phyloP scores from a whole-genome alignment of 53 echinoderm and acorn worm species.

The Apostichopus leukothele region DNA sequence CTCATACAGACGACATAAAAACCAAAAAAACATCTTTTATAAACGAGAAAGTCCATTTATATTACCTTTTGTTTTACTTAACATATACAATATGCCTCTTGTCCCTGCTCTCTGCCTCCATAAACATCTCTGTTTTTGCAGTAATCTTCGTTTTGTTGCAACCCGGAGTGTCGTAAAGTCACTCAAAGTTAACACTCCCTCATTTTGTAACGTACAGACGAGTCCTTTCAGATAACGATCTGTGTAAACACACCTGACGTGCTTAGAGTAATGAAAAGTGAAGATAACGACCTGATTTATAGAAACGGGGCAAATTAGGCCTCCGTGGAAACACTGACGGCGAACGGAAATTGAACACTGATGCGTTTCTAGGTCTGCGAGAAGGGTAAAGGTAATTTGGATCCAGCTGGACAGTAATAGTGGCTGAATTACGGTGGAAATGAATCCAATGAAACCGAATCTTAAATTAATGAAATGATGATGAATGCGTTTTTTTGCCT shows the following conservation, averaged over 20 bases:
- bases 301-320: conserved; percentile 34
- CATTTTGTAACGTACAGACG: conserved; percentile 1
- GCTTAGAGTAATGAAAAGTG: conserved; percentile 44
- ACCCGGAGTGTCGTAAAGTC: conserved; percentile 31
- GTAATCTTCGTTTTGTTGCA: conserved; percentile 16
- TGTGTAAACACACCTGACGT: conserved; percentile 47
- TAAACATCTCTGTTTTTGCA: background rate
- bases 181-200: background rate
- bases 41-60: no score
- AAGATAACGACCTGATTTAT: conserved; percentile 43
- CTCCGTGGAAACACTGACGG: background rate
- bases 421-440: background rate
- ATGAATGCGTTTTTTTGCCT: background rate
- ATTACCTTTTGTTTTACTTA: background rate
- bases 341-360: background rate
- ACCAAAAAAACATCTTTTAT: no score
- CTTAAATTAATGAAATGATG: background rate
- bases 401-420: background rate
- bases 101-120: background rate
- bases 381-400: conserved; percentile 23
- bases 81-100: background rate
- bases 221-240: conserved; percentile 32
- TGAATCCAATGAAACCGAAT: background rate
- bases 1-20: background rate
- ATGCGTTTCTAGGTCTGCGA: conserved; percentile 2